phyloP scores from a whole-genome alignment of 2,888 invertebrate genomes.

The Drosophila phalerata region DNA sequence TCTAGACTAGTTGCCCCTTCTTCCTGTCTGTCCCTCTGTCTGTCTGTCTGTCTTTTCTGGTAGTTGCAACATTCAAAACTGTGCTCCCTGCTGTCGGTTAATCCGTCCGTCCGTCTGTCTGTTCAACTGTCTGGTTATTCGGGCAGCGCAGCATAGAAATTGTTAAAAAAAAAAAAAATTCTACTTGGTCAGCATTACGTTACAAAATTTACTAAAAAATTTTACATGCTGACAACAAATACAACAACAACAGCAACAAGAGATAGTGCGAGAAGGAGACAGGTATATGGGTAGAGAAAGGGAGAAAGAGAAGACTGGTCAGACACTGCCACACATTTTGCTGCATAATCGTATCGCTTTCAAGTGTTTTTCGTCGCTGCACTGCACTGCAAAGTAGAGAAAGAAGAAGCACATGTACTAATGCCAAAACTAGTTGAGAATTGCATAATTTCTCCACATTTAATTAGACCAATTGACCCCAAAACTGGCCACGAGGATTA shows the following conservation, averaged over 20 bases:
- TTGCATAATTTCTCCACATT: conserved; percentile 68
- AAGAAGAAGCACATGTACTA: conserved; percentile 2
- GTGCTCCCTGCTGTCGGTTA: conserved; percentile 45
- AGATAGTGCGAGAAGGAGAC: conserved; percentile 7
- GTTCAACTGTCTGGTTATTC: conserved; percentile 45
- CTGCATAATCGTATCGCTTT: conserved; percentile 81
- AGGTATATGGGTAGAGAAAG: neutral
- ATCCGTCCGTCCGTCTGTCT: conserved; percentile 24
- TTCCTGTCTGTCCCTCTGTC: conserved; percentile 26
- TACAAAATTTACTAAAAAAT: conserved; percentile 76
- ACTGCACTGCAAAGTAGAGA: conserved; percentile 17
- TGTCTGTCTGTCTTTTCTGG: conserved; percentile 21
- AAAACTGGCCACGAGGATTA: conserved; percentile 26
- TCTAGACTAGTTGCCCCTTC: conserved; percentile 46
- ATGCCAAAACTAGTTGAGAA: conserved; percentile 67
- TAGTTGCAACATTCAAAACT: conserved; percentile 55
- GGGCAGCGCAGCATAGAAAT: conserved; percentile 61
- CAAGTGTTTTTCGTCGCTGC: conserved; percentile 66
- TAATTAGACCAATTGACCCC: conserved; percentile 64
- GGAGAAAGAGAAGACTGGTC: conserved; percentile 18
- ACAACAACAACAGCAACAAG: conserved; percentile 40
- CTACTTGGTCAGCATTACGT: conserved; percentile 83
- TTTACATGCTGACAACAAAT: conserved; percentile 67
- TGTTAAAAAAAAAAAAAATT: conserved; percentile 67
- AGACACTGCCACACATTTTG: conserved; percentile 52